Evolutionary conservation across 2,888 invertebrate genomes (phyloP).

Genomic region (Cyaniris semiargus): DNA sequence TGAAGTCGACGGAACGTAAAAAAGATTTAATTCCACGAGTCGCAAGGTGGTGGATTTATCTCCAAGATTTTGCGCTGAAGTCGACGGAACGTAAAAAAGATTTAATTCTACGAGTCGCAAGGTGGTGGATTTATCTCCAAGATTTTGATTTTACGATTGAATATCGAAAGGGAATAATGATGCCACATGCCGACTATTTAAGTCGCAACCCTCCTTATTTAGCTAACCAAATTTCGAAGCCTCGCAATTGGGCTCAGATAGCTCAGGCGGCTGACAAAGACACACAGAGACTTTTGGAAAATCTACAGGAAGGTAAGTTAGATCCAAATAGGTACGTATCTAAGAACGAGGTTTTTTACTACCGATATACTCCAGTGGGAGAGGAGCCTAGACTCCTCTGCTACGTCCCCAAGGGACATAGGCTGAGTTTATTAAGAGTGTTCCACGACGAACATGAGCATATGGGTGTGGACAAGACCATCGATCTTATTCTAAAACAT

Average conservation of each 20-base stretch:
- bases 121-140: slow-evolving; percentile 40
- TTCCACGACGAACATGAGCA: neutral
- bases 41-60: no score
- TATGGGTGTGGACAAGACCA: no score
- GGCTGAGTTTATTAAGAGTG: neutral
- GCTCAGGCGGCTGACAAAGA: slow-evolving; percentile 40
- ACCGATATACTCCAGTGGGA: neutral
- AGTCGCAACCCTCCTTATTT: slow-evolving; percentile 42
- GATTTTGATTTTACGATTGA: slow-evolving; percentile 41
- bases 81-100: no score
- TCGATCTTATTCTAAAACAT: neutral
- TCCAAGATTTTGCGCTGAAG: no score
- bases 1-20: slow-evolving; percentile 47
- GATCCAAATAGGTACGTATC: no score
- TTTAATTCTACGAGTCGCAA: neutral
- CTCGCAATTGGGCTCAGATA: slow-evolving; percentile 40
- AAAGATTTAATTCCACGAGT: slow-evolving; percentile 44
- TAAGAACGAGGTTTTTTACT: neutral
- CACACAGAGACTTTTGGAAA: slow-evolving; percentile 33
- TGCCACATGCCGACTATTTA: slow-evolving; percentile 29
- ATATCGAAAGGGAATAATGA: slow-evolving; percentile 39
- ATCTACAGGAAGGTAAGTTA: neutral
- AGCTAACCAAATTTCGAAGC: slow-evolving; percentile 32
- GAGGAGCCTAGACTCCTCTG: neutral
- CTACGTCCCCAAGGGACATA: neutral